Base-by-base conservation (phyloP, 2,888 invertebrate genomes). In the Drosophila anomelani region DNA sequence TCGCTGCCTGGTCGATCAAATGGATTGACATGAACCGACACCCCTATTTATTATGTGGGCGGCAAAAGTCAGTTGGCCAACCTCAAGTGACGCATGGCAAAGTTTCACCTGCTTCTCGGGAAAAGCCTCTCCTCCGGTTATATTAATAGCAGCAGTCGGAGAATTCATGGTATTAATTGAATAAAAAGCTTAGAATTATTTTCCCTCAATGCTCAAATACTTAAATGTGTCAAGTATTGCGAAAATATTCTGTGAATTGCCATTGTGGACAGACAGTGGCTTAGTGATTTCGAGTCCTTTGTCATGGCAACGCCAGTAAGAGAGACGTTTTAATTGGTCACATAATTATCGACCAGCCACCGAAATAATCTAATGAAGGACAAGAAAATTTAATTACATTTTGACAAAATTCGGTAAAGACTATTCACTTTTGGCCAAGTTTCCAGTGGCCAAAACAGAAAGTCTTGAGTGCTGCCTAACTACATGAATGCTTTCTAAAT, bases 301-400 rank as follows among this genome's bases (percentile, higher is more conserved):
- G 47, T 13, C 58, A 74, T 63, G 74, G 26, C 54, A 58, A 64
- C 58, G n/a, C n/a, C 29, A 20, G 4, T 0, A 46, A 23, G 41
- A 29, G 26, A 46, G 53, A 26, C 32, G 17, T 49, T 51, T 54
- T 73, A 66, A 73, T 73, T 58, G 64, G 58, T 41, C 34, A 20
- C 34, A 43, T 54, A 64, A 64, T 58, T 66, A 64, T 57, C 32
- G 47, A 47, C 38, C 10, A 39, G 26, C 39, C 55, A 15, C 13
- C 39, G 10, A 47, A 44, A 13, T 20, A n/a, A 29, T 20, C 26
- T 41, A 66, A 47, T 26, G 29, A 39, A 39, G 39, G 47, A 20
- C 67, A 55, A 41, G 41, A 29, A 66, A 66, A 29, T 55, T 67
- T 47, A 67, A 67, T 55, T 39, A 66, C 55, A 67, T 44, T 29